phyloP scores from a whole-genome alignment of 2,888 invertebrate genomes.

The Lagria hirta region DNA sequence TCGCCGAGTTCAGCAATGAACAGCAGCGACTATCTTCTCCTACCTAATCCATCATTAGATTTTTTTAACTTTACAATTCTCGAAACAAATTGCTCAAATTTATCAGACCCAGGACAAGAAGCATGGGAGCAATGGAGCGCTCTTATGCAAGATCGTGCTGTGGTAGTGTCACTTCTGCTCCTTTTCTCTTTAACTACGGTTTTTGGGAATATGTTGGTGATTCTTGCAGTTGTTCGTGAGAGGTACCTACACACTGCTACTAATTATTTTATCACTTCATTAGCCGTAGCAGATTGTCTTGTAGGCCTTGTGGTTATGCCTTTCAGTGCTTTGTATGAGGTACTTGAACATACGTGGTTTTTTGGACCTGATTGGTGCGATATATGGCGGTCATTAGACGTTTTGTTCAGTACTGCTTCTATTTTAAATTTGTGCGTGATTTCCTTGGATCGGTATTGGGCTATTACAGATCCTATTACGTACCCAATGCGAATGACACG shows the following conservation, averaged over 20 bases:
- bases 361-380: slow-evolving; percentile 97
- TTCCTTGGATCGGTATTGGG: slow-evolving; percentile 96
- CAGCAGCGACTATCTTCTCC: slow-evolving; percentile 33
- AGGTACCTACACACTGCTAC: slow-evolving; percentile 95
- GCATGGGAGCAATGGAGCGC: slow-evolving; percentile 55
- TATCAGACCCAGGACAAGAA: slow-evolving; percentile 45
- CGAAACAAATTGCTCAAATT: slow-evolving; percentile 43
- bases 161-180: slow-evolving; percentile 78
- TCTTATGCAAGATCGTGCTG: slow-evolving; percentile 69
- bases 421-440: slow-evolving; percentile 97
- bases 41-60: slow-evolving; percentile 28
- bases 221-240: slow-evolving; percentile 89
- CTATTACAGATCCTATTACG: slow-evolving; percentile 96
- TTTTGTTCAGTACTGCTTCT: slow-evolving; percentile 95
- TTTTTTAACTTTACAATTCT: slow-evolving; percentile 30
- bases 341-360: slow-evolving; percentile 87
- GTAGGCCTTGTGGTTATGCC: slow-evolving; percentile 98
- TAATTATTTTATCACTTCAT: slow-evolving; percentile 95
- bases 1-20: slow-evolving; percentile 37
- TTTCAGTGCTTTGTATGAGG: slow-evolving; percentile 88
- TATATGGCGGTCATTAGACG: slow-evolving; percentile 95
- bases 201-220: slow-evolving; percentile 92
- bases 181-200: slow-evolving; percentile 91
- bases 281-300: slow-evolving; percentile 94
- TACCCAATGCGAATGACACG: slow-evolving; percentile 95